Conservation (phyloP, 2,888 invertebrate genomes). For the Anorthoa munda region DNA sequence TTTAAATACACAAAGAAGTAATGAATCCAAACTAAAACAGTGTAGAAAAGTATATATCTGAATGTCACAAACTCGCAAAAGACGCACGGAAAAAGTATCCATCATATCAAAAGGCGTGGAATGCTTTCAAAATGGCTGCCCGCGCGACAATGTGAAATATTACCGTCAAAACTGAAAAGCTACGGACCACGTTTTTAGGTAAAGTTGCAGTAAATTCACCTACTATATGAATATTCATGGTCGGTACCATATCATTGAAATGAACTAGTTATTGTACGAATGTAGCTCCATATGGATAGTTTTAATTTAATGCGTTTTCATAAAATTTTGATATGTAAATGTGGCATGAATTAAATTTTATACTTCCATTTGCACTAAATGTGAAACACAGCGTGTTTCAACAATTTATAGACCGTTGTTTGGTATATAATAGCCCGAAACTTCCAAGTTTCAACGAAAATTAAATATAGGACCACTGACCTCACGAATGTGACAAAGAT, state of each 20-base stretch:
- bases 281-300: slow-evolving; percentile 19
- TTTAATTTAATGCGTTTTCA: slow-evolving; percentile 24
- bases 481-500: slow-evolving; percentile 3
- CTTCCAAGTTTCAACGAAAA: not conserved
- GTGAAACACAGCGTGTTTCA: not conserved
- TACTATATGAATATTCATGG: slow-evolving; percentile 68
- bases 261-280: slow-evolving; percentile 62
- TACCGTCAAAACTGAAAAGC: slow-evolving; percentile 74
- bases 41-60: slow-evolving; percentile 17
- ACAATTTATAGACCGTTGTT: not conserved
- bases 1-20: slow-evolving; percentile 26
- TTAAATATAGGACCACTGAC: not conserved
- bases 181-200: slow-evolving; percentile 53
- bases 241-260: slow-evolving; percentile 61
- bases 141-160: slow-evolving; percentile 71
- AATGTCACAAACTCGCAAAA: slow-evolving; percentile 45
- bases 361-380: not conserved
- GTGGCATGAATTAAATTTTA: slow-evolving; percentile 10
- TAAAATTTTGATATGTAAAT: slow-evolving; percentile 22
- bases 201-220: slow-evolving; percentile 45
- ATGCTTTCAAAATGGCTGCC: slow-evolving; percentile 70
- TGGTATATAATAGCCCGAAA: not conserved
- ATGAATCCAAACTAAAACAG: slow-evolving; percentile 13
- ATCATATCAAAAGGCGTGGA: slow-evolving; percentile 69
- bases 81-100: slow-evolving; percentile 62